These are phyloP conservation scores for Furcula furcula DNA, from an alignment of 2,888 invertebrate genomes.

Conservation along the genomic window DNA sequence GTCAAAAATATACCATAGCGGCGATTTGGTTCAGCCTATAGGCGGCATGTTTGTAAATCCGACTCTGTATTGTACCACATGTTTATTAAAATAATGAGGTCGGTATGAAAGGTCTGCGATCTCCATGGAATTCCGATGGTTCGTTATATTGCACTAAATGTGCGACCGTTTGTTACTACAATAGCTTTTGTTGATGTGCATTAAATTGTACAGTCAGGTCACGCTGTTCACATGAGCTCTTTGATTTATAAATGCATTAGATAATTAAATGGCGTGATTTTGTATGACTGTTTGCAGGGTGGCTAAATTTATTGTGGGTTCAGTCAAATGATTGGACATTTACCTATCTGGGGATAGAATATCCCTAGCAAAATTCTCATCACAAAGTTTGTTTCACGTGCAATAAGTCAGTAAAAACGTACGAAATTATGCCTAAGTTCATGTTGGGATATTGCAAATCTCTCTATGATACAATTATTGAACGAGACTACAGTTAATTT, in stretches of 20 bases:
- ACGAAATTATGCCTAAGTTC: no score
- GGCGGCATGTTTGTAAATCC: no score
- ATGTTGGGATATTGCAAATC: no score
- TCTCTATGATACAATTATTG: no score
- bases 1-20: no score
- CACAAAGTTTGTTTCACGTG: no score
- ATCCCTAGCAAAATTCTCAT: no score
- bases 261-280: neutral
- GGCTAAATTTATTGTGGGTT: neutral
- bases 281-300: neutral
- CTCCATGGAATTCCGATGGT: conserved; percentile 4
- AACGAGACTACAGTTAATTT: no score
- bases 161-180: conserved; percentile 1
- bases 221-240: conserved; percentile 1
- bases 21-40: no score
- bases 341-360: no score
- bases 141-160: conserved; percentile 1
- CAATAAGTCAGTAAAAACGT: no score
- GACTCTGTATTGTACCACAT: conserved; percentile 3
- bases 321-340: neutral
- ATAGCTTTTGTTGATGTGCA: conserved; percentile 4
- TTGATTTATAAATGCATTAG: neutral
- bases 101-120: conserved; percentile 9
- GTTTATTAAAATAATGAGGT: conserved; percentile 22
- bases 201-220: conserved; percentile 6